Evolutionary conservation across 2,113 vertebrate species (phyloP).

Genomic region (Thamnaconus septentrionalis): DNA sequence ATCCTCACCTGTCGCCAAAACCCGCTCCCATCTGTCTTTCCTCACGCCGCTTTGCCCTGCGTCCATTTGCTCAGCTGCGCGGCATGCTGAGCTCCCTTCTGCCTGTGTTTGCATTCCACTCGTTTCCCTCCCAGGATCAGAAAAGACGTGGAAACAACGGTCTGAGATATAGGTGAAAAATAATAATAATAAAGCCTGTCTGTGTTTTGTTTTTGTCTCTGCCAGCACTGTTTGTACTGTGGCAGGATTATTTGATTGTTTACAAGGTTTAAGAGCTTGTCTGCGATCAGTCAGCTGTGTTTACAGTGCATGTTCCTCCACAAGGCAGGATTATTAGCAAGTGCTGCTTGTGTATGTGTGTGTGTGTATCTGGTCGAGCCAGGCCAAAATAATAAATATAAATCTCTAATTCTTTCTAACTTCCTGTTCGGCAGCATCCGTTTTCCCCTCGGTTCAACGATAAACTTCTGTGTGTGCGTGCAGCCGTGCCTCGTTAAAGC

Average conservation of each 20-base stretch:
- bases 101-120: constrained; percentile 6
- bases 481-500: constrained; percentile 13
- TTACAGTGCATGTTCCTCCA: constrained; percentile 22
- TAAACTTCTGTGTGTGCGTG: constrained; percentile 1
- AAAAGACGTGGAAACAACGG: not conserved
- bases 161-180: too few relatives aligned
- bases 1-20: constrained; percentile 54
- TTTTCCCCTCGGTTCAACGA: too few relatives aligned
- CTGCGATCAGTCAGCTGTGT: constrained; percentile 42
- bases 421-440: too few relatives aligned
- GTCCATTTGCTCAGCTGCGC: constrained; percentile 34
- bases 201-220: constrained; percentile 23
- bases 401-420: too few relatives aligned
- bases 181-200: not conserved
- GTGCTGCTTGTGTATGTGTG: constrained; percentile 2
- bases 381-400: too few relatives aligned
- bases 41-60: constrained; percentile 38
- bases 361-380: not conserved
- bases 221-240: constrained; percentile 31
- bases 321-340: constrained; percentile 16
- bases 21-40: constrained; percentile 59
- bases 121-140: not conserved
- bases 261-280: constrained; percentile 38
- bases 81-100: constrained; percentile 10
- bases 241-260: constrained; percentile 50